These are phyloP conservation scores for Geophilus truncorum DNA, from an alignment of 2,888 invertebrate genomes.

Conservation along the genomic window DNA sequence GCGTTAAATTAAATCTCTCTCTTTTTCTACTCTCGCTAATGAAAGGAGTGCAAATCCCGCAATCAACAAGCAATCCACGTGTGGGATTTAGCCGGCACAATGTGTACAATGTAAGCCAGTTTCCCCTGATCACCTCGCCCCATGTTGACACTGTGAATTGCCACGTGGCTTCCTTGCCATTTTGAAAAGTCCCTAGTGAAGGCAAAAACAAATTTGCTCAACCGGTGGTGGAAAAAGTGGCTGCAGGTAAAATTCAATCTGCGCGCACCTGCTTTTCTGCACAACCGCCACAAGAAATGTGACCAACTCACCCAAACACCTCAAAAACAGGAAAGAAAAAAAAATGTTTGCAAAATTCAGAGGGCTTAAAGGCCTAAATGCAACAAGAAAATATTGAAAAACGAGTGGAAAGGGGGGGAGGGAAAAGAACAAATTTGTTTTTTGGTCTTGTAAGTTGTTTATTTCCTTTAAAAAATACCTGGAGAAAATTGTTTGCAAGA, in stretches of 20 bases:
- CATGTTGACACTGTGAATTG: neutral
- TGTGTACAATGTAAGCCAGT: neutral
- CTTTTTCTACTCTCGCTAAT: neutral
- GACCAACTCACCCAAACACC: too few species aligned
- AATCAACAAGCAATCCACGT: conserved; percentile 23
- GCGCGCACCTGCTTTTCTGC: neutral
- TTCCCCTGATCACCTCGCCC: neutral
- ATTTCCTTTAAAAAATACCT: too few species aligned
- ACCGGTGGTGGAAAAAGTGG: neutral
- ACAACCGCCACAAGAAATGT: too few species aligned
- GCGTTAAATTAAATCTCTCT: neutral
- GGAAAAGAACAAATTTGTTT: too few species aligned
- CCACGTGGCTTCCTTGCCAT: neutral
- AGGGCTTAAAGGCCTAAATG: too few species aligned
- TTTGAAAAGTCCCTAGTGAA: neutral
- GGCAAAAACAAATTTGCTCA: neutral
- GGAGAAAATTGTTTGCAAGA: too few species aligned
- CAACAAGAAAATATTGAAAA: too few species aligned
- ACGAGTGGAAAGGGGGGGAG: too few species aligned
- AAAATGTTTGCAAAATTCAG: too few species aligned
- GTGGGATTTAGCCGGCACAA: neutral
- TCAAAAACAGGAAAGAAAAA: too few species aligned
- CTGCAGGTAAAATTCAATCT: neutral
- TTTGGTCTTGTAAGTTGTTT: too few species aligned
- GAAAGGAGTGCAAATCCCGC: neutral